Evolutionary conservation across 2,113 vertebrate species (phyloP), one percentile per base, ranked within the genome.

Genomic region (Cettia cetti): DNA sequence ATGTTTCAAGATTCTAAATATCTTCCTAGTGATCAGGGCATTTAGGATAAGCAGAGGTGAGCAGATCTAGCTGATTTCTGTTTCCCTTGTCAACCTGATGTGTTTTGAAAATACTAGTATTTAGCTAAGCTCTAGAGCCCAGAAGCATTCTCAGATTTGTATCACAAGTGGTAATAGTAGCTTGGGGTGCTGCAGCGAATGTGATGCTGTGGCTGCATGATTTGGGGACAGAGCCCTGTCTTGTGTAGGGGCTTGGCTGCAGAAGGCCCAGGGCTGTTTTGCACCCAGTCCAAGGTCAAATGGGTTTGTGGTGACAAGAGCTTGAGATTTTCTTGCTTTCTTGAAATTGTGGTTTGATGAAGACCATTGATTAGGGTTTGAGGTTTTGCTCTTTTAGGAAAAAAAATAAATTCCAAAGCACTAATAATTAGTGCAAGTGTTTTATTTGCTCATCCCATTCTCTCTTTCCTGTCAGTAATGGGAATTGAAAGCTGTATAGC

Each of bases 201-300:
- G 0, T 4, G 15, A 28, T 3, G 4, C 7, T 54, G 28, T 1
- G 8, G 15, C 66, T 70, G 47, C 47, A 11, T 6, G 47, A 45
- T 18, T 5, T 15, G n/a, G 31, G 15, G 50, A 14, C 23, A 30
- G 40, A 78, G 35, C 39, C 10, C 23, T 15, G 4, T 28, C 39
- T 12, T 15, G 13, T 1, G 2, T 7, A 4, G 16, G 31, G 47
- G 23, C 18, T 59, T 59, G 45, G 17, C 20, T 84, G 28, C 44
- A 40, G 59, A 10, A 80, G 17, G 28, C 44, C 27, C 47, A 30
- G 23, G 33, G 28, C 19, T 64, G 39, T 17, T 71, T 68, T 57
- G 20, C 7, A 42, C 13, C 12, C 11, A 9, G 10, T 3, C 10
- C 35, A 23, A 24, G 17, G 10, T 69, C 15, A 44, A n/a, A 39